phyloP scores from a whole-genome alignment of 2,113 vertebrate species.

The Chaetorhynchus papuensis region DNA sequence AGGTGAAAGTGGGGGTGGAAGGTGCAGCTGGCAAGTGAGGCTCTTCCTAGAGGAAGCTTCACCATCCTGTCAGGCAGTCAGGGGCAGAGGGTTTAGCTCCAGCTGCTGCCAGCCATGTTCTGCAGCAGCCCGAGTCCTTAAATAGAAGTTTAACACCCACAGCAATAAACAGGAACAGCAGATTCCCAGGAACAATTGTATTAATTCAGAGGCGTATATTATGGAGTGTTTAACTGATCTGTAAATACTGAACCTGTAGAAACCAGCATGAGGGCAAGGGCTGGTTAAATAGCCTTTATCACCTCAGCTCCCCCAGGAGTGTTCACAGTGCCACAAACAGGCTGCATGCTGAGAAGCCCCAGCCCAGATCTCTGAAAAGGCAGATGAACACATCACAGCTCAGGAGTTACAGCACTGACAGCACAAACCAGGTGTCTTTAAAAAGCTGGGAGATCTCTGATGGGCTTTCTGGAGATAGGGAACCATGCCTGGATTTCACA shows the following conservation, averaged over 20 bases:
- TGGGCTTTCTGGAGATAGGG: neutral
- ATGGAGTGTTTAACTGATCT: neutral
- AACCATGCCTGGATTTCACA: neutral
- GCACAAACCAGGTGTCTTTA: neutral
- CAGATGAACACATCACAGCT: neutral
- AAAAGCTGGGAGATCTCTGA: neutral
- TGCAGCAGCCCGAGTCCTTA: rapidly evolving
- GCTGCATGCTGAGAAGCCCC: neutral
- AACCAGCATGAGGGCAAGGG: neutral
- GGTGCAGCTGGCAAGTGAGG: neutral
- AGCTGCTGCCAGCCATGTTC: neutral
- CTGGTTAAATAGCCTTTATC: neutral
- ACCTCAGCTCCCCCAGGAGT: neutral
- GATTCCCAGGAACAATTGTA: neutral
- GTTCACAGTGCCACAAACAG: neutral
- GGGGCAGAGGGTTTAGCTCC: neutral
- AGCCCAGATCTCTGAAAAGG: neutral
- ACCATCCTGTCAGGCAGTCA: neutral
- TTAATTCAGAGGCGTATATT: neutral
- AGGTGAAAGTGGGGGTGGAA: neutral
- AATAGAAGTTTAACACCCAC: neutral
- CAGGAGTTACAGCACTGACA: neutral
- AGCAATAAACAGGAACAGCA: neutral
- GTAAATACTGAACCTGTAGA: neutral
- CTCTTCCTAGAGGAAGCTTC: neutral